Base-by-base conservation (phyloP, 2,113 vertebrate genomes). In the Platycercus adscitus region DNA sequence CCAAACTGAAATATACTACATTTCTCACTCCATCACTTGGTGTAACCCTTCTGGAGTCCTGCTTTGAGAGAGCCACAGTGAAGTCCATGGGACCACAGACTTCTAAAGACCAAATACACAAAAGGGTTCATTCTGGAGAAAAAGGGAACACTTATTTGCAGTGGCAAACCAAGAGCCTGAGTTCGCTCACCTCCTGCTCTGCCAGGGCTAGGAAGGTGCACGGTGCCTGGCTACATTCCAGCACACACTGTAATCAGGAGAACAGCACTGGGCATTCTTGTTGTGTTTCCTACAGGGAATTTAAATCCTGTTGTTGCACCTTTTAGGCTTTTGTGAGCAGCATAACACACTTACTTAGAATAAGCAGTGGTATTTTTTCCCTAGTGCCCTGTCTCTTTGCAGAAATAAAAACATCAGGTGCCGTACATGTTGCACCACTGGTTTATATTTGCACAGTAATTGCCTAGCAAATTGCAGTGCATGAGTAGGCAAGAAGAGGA, bases 191-290 rank as follows among this genome's bases (percentile, higher is more conserved):
- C 4, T 16, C 41, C 52, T 84, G 49, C 41, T 83, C 37, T 80
- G 46, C 65, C 39, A 33, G 25, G 46, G 7, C 46, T 19, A 73
- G 28, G 49, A 61, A 20, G 13, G 41, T 50, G 23, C 25, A 35
- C 9, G 5, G 37, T 43, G n/a, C 26, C 29, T 16, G 16, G 24
- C 44, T 58, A 17, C 13, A 8, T 24, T 23, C 41, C 44, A 73
- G 44, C 8, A 21, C 21, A 31, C 14, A 4, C 9, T 37, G n/a
- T 11, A 35, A n/a, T 47, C 55, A 24, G 26, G 7, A 69, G 7
- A 83, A 58, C 0, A 4, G 53, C 8, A 69, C 0, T 29, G 20
- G 16, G 7, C 1, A 2, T 39, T 7, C 31, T 55, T 83, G 29
- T 35, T 20, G 10, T 43, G 17, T 61, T 16, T 83, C 81, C 47